Conservation (phyloP, 2,113 vertebrate genomes). For the Gymnocephalus cernua region DNA sequence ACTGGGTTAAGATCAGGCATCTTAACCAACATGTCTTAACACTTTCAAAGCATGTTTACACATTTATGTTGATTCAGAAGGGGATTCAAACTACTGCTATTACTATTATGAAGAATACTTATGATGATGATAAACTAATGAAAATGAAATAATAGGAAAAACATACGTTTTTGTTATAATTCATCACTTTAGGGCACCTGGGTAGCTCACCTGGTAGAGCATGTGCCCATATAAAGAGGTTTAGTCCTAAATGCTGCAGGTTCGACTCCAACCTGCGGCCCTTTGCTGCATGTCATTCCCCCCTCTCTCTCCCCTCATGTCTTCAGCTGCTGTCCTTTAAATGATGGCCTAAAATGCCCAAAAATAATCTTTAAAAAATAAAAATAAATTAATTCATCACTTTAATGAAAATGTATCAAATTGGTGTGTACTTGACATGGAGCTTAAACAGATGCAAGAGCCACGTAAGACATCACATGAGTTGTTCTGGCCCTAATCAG, state of each 20-base stretch:
- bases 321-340: too few species aligned
- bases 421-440: background rate
- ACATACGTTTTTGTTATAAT: background rate
- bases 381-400: too few species aligned
- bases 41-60: background rate
- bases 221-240: too few species aligned
- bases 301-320: too few species aligned
- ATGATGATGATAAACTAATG: too few species aligned
- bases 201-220: too few species aligned
- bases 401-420: background rate
- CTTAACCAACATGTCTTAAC: too few species aligned
- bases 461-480: background rate
- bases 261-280: too few species aligned
- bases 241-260: too few species aligned
- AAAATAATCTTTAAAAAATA: too few species aligned
- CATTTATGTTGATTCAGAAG: background rate
- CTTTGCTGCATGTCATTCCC: too few species aligned
- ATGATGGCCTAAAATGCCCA: too few species aligned
- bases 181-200: background rate
- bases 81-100: background rate
- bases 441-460: background rate
- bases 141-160: background rate
- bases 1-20: background rate
- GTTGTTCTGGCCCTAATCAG: background rate
- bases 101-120: background rate